Conservation (phyloP, 2,888 invertebrate species). For the Brenthis ino region DNA sequence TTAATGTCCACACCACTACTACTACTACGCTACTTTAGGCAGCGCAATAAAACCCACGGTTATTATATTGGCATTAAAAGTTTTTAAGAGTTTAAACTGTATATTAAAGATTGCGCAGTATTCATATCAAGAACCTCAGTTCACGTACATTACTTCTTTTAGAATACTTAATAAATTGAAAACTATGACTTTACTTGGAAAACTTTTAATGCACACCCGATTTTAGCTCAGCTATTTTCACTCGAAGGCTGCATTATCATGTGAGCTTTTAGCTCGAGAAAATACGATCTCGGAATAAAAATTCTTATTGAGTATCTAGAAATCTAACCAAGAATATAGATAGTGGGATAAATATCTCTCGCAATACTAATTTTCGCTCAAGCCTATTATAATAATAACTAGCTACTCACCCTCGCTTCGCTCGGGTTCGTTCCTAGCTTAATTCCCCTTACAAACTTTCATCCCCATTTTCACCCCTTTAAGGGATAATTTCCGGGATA, state of each 20-base stretch:
- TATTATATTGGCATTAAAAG: neutral
- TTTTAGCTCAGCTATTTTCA: slow-evolving; percentile 25
- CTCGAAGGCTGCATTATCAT: slow-evolving; percentile 19
- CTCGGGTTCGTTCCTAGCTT: too few relatives aligned
- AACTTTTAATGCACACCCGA: slow-evolving; percentile 27
- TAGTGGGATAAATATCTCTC: neutral
- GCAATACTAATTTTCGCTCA: neutral
- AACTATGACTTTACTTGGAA: slow-evolving; percentile 23
- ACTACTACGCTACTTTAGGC: too few relatives aligned
- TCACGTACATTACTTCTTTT: slow-evolving; percentile 22
- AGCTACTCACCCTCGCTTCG: too few relatives aligned
- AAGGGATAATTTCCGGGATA: too few relatives aligned
- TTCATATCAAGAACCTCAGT: slow-evolving; percentile 12
- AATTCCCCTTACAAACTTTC: too few relatives aligned
- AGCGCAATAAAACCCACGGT: too few relatives aligned
- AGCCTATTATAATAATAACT: too few relatives aligned
- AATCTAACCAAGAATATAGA: neutral
- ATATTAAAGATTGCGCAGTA: slow-evolving; percentile 9
- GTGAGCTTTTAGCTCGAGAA: slow-evolving; percentile 18
- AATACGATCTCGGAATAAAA: slow-evolving; percentile 13
- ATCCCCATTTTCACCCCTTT: too few relatives aligned
- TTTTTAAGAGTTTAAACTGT: neutral
- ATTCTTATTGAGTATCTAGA: neutral
- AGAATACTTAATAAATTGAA: slow-evolving; percentile 32
- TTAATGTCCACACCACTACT: too few relatives aligned